These are phyloP conservation scores for Pholis gunnellus DNA, from an alignment of 2,113 vertebrate genomes.

Conservation along the genomic window DNA sequence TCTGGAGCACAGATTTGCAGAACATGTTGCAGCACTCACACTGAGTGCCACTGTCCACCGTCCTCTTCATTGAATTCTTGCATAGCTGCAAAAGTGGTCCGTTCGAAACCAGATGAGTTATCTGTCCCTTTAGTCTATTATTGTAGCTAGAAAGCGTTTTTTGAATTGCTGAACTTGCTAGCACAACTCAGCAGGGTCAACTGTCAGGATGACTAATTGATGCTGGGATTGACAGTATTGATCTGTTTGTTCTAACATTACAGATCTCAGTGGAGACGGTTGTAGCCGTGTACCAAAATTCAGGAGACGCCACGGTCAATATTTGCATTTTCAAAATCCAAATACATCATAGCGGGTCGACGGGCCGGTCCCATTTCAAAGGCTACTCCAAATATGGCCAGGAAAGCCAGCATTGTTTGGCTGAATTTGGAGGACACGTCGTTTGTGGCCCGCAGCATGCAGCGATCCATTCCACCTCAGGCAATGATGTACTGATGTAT, in stretches of 20 bases:
- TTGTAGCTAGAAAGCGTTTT: conserved; percentile 28
- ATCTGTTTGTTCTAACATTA: conserved; percentile 47
- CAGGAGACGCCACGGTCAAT: conserved; percentile 1
- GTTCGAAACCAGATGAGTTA: conserved; percentile 26
- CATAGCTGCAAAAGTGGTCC: conserved; percentile 21
- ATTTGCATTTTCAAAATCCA: conserved; percentile 32
- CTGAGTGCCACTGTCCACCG: conserved; percentile 1
- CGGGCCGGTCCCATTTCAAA: conserved; percentile 26
- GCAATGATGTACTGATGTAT: neutral
- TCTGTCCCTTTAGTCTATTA: conserved; percentile 14
- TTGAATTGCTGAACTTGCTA: conserved; percentile 38
- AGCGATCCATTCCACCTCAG: neutral
- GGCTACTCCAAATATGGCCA: neutral
- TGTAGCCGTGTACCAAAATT: conserved; percentile 15
- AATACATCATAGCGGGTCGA: conserved; percentile 9
- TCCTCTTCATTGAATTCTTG: neutral
- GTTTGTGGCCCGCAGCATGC: conserved; percentile 10
- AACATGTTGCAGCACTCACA: neutral
- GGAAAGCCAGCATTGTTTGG: neutral
- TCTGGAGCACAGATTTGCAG: neutral
- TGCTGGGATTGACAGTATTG: conserved; percentile 42
- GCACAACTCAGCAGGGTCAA: conserved; percentile 30
- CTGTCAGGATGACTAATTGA: conserved; percentile 63
- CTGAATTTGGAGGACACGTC: conserved; percentile 26
- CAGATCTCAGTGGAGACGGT: conserved; percentile 10